phyloP scores from a whole-genome alignment of 1,140 invertebrate species.

The Leptinotarsa undecemlineata region DNA sequence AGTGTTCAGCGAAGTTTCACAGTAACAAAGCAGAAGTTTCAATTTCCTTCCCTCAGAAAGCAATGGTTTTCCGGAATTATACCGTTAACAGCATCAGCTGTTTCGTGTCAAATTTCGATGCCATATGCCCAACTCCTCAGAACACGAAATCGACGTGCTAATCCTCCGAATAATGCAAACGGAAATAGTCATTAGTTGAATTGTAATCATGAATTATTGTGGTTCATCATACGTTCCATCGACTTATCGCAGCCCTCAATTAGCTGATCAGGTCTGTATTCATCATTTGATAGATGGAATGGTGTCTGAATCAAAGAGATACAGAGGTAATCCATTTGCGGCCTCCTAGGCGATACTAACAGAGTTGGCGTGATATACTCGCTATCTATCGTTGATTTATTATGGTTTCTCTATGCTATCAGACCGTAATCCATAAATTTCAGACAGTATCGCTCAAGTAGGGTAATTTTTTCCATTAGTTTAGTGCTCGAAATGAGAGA shows the following conservation, averaged over 20 bases:
- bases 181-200: no score
- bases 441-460: neutral
- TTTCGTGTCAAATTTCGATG: no score
- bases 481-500: neutral
- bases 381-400: slow-evolving; percentile 3
- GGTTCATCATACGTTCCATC: no score
- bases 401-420: neutral
- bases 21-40: no score
- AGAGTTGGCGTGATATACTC: slow-evolving; percentile 1
- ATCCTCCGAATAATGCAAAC: no score
- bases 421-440: neutral
- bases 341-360: neutral
- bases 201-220: no score
- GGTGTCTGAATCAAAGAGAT: neutral
- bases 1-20: no score
- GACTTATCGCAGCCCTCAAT: neutral
- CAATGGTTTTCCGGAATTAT: no score
- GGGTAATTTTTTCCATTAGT: neutral
- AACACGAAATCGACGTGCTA: no score
- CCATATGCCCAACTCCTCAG: no score
- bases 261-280: neutral
- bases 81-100: no score
- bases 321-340: slow-evolving; percentile 5
- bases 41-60: no score
- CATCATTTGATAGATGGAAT: slow-evolving; percentile 2